A percentile compares a stretch with the other conserved stretches of the same genome.
Evolutionary conservation across 2,888 invertebrate species (phyloP).

Genomic region (Lochmaea capreae): DNA sequence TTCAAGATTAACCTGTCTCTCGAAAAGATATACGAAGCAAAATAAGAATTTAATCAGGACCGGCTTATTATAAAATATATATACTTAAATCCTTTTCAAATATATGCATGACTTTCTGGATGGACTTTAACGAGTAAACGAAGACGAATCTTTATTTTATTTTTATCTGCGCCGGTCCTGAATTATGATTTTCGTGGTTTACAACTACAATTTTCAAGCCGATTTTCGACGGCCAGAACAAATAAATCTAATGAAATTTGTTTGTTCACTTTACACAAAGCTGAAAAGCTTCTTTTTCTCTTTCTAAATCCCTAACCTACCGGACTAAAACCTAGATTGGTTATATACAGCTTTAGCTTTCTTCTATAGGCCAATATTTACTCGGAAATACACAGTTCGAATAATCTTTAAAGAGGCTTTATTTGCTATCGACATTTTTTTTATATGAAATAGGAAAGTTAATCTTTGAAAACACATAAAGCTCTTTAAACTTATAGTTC

Average conservation of each 20-base stretch:
- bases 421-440: no score
- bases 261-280: conserved; percentile 15
- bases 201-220: not conserved
- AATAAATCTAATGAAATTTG: conserved; percentile 21
- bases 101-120: no score
- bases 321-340: conserved; percentile 20
- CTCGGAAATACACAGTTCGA: not conserved
- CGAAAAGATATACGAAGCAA: not conserved
- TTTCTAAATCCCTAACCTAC: conserved; percentile 26
- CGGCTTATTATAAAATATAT: not conserved
- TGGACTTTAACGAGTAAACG: no score
- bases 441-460: no score
- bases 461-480: no score
- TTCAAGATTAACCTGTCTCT: conserved; percentile 8
- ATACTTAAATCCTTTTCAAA: not conserved
- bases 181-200: not conserved
- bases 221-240: not conserved
- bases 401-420: not conserved
- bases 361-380: not conserved
- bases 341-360: not conserved
- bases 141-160: no score
- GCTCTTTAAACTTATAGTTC: no score
- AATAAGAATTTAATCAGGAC: not conserved
- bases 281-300: not conserved
- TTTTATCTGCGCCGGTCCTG: not conserved